Conservation (phyloP, 92 coral and sea anemone species). For the Siderastrea siderea region DNA sequence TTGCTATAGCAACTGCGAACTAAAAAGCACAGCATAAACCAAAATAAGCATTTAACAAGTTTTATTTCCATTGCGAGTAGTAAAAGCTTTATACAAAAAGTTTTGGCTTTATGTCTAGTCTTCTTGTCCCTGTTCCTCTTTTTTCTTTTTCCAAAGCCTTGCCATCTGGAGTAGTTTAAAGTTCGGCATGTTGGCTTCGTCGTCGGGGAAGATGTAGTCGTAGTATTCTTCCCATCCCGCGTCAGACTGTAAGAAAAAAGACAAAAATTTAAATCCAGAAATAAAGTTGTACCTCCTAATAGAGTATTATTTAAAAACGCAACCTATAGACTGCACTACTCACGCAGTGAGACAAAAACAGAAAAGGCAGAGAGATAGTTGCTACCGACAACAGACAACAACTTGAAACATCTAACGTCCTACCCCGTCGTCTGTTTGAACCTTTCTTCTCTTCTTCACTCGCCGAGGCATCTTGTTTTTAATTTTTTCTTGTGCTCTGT, state of each 20-base stretch:
- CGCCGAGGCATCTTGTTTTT: slow-evolving; percentile 95
- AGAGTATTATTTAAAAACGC: too few species aligned
- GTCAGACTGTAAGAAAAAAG: slow-evolving; percentile 78
- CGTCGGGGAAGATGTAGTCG: slow-evolving; percentile 99
- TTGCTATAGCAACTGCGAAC: too few species aligned
- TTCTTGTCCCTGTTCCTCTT: neutral
- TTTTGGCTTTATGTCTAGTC: neutral
- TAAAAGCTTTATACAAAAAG: too few species aligned
- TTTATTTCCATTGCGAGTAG: too few species aligned
- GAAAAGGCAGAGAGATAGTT: neutral
- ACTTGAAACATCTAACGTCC: neutral
- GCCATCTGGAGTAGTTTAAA: slow-evolving; percentile 98
- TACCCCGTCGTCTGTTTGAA: slow-evolving; percentile 98
- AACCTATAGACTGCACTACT: too few species aligned
- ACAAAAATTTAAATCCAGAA: too few species aligned
- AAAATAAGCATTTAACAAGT: too few species aligned
- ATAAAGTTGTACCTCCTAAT: too few species aligned
- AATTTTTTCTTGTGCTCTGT: slow-evolving; percentile 71
- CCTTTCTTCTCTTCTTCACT: slow-evolving; percentile 93
- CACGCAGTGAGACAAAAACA: too few species aligned
- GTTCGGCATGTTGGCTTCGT: slow-evolving; percentile 93
- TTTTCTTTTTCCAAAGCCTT: slow-evolving; percentile 93
- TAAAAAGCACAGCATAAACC: too few species aligned
- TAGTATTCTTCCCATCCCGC: slow-evolving; percentile 98
- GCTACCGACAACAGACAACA: too few species aligned